Base-by-base conservation (phyloP, 2,113 vertebrate genomes). In the Plectropomus leopardus region DNA sequence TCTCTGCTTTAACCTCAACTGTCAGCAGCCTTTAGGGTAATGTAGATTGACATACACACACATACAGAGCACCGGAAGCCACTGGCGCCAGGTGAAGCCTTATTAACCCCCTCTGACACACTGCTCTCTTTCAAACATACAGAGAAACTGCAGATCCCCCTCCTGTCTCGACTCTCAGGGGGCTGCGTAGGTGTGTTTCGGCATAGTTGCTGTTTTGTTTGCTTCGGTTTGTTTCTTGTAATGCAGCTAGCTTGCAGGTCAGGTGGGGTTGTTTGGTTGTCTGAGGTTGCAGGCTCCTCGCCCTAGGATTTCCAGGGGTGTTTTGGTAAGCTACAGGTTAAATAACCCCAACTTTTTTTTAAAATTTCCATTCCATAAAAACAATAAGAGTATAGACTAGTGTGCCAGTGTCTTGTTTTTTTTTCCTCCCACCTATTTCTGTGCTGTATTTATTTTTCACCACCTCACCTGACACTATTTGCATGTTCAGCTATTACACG, bases 91-190 rank as follows among this genome's bases (percentile, higher is more conserved):
- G 79, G 74, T 78, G 77, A 85, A 50, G 61, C 76, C 72, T 23
- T 61, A 64, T 86, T 87, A 78, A 73, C 66, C 80, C 75, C 42
- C 76, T 54, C 78, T 17, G 57, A 79, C 55, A 93, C 88, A 93
- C 77, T 88, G 84, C 78, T 78, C 19, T 68, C 90, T 85, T 93
- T 94, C 88, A 92, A 36, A 45, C 45, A 40, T 71, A 59, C 70
- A 26, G 54, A 60, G 70, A 59, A 76, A 42, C 50, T 70, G 67
- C 72, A 75, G 77, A 30, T 48, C 53, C 47, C 47, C 40, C 77
- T 47, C 75, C 67, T 45, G 68, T 50, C 70, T 42, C 34, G 50
- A 1, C 26, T 76, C 71, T 58, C 69, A 11, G 47, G 55, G 77
- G 72, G 40, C 51, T 53, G 40, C 24, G 81, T 72, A n/a, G 77